phyloP scores from a whole-genome alignment of 2,113 vertebrate genomes.

The Macrotis lagotis region DNA sequence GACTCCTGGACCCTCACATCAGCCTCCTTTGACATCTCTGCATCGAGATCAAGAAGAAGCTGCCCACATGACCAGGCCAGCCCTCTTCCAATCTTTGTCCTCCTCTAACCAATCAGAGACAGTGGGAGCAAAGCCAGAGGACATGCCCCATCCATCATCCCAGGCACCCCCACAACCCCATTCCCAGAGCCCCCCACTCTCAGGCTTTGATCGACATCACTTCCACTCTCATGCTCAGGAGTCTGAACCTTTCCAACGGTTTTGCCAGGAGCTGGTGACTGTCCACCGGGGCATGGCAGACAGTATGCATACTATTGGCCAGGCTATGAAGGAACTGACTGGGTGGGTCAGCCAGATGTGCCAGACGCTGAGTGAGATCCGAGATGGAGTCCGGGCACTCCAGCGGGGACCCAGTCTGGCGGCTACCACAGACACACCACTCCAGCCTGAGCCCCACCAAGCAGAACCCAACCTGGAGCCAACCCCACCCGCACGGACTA shows the following conservation, averaged over 20 bases:
- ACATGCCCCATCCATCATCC: constrained; percentile 43
- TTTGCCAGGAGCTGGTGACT: constrained; percentile 84
- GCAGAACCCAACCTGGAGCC: constrained; percentile 55
- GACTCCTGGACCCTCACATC: constrained; percentile 78
- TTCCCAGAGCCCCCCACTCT: constrained; percentile 47
- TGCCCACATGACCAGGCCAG: constrained; percentile 65
- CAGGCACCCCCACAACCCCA: constrained; percentile 54
- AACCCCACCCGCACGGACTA: constrained; percentile 63
- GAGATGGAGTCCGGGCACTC: constrained; percentile 77
- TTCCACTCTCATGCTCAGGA: constrained; percentile 80
- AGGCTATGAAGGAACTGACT: constrained; percentile 81
- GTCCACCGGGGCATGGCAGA: constrained; percentile 82
- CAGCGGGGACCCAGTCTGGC: constrained; percentile 38
- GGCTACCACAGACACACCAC: neutral
- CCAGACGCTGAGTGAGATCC: constrained; percentile 82
- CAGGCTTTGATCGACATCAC: constrained; percentile 78
- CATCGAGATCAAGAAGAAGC: constrained; percentile 69
- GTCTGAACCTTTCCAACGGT: constrained; percentile 80
- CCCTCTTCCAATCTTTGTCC: constrained; percentile 72
- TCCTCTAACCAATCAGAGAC: constrained; percentile 76
- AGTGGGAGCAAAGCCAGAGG: constrained; percentile 76
- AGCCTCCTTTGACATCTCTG: constrained; percentile 61
- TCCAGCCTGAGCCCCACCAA: constrained; percentile 13
- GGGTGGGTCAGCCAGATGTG: constrained; percentile 80
- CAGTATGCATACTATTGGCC: constrained; percentile 80